These are phyloP conservation scores for Dromius quadrimaculatus DNA, from an alignment of 2,888 invertebrate species.

Conservation along the genomic window DNA sequence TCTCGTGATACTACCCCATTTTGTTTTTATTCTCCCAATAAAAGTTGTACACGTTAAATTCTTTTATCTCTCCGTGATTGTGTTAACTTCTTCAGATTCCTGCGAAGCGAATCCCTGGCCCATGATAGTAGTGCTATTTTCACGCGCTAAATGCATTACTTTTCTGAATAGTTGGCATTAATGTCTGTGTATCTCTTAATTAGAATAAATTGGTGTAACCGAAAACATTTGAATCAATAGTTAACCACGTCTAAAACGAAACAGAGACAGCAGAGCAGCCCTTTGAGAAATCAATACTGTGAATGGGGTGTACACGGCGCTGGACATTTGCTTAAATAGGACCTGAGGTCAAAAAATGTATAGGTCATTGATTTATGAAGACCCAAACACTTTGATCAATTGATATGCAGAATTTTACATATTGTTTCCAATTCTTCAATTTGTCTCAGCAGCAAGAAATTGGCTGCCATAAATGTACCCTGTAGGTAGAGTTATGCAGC, in stretches of 20 bases:
- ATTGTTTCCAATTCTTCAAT: too few relatives aligned
- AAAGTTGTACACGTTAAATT: too few relatives aligned
- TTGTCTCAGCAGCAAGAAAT: too few relatives aligned
- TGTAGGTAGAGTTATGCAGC: too few relatives aligned
- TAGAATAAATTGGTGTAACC: constrained; percentile 27
- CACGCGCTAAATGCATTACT: background rate
- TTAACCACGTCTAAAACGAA: constrained; percentile 21
- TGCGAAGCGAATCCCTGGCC: background rate
- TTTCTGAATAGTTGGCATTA: constrained; percentile 22
- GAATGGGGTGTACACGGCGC: constrained; percentile 10
- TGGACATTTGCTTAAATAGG: too few relatives aligned
- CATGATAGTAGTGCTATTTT: constrained; percentile 18
- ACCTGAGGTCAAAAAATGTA: too few relatives aligned
- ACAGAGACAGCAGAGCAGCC: constrained; percentile 16
- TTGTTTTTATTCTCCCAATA: too few relatives aligned
- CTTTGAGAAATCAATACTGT: constrained; percentile 27
- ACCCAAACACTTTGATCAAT: too few relatives aligned
- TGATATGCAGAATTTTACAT: too few relatives aligned
- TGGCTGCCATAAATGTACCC: too few relatives aligned
- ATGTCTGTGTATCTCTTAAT: constrained; percentile 28
- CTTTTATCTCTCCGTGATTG: background rate
- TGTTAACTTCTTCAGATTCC: constrained; percentile 6
- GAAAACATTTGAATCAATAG: constrained; percentile 37
- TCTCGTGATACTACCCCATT: too few relatives aligned
- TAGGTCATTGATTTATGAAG: too few relatives aligned